Conservation (phyloP, 2,888 invertebrate genomes). For the Campoletis raptor region DNA sequence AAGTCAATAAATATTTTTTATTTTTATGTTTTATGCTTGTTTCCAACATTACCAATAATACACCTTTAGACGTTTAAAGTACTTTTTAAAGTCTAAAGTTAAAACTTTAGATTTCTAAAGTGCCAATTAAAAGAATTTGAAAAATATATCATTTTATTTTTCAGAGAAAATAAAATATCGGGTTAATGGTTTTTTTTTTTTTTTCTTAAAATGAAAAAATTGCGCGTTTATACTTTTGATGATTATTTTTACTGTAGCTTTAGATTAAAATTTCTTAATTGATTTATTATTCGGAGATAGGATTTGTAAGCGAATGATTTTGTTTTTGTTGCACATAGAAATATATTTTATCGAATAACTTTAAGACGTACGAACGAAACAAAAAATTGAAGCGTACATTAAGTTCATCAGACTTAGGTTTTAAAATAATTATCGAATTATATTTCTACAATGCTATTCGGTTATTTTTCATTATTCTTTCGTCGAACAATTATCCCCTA, state of each 20-base stretch:
- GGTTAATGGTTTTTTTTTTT: background rate
- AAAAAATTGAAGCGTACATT: background rate
- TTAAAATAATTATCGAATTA: background rate
- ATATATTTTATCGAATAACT: background rate
- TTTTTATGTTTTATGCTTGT: no score
- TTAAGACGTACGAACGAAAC: background rate
- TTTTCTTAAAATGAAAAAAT: no score
- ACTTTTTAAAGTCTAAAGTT: no score
- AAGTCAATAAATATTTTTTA: conserved; percentile 84
- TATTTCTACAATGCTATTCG: background rate
- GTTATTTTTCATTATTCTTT: background rate
- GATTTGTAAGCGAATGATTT: background rate
- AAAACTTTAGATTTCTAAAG: no score
- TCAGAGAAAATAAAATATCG: background rate
- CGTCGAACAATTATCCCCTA: background rate
- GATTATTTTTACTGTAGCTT: background rate
- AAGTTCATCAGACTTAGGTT: background rate
- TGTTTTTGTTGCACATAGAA: background rate
- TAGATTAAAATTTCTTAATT: background rate
- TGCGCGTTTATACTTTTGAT: no score
- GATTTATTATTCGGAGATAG: background rate
- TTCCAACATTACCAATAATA: no score
- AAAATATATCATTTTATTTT: background rate
- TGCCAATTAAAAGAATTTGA: background rate
- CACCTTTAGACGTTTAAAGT: no score